Conservation (phyloP, 2,888 invertebrate genomes). For the Drosophila pegasa region DNA sequence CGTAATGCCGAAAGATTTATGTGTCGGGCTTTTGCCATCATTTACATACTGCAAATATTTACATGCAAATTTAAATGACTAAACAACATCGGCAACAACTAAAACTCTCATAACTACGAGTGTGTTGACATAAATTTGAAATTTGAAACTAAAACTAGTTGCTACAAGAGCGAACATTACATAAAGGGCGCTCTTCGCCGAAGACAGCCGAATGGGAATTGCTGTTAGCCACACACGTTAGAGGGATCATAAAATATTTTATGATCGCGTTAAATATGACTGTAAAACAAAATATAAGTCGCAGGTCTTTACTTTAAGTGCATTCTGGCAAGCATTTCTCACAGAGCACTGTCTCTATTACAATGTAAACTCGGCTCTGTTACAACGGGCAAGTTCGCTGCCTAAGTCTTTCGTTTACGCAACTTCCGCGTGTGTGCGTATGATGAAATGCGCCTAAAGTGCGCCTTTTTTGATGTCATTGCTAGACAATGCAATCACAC, state of each 20-base stretch:
- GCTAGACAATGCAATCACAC: slow-evolving; percentile 53
- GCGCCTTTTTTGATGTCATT: slow-evolving; percentile 45
- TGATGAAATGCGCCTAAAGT: slow-evolving; percentile 63
- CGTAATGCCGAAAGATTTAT: slow-evolving; percentile 39
- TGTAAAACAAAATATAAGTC: neutral
- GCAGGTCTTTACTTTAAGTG: slow-evolving; percentile 18
- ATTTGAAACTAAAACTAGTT: slow-evolving; percentile 30
- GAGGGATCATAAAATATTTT: slow-evolving; percentile 53
- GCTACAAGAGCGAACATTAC: slow-evolving; percentile 31
- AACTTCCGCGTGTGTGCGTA: slow-evolving; percentile 54
- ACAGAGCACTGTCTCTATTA: slow-evolving; percentile 3
- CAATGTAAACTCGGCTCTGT: slow-evolving; percentile 3
- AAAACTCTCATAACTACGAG: slow-evolving; percentile 13
- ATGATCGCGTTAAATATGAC: slow-evolving; percentile 28
- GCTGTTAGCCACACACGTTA: slow-evolving; percentile 31
- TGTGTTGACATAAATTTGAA: slow-evolving; percentile 41
- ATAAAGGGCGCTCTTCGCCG: slow-evolving; percentile 33
- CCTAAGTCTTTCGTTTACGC: slow-evolving; percentile 75
- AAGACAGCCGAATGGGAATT: slow-evolving; percentile 43
- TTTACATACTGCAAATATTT: slow-evolving; percentile 54
- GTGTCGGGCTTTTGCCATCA: slow-evolving; percentile 28
- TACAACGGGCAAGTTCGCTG: slow-evolving; percentile 57
- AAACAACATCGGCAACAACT: slow-evolving; percentile 7
- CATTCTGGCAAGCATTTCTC: slow-evolving; percentile 57
- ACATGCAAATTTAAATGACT: slow-evolving; percentile 41